Evolutionary conservation across 2,113 vertebrate species (phyloP).

Genomic region (Mesocricetus auratus): DNA sequence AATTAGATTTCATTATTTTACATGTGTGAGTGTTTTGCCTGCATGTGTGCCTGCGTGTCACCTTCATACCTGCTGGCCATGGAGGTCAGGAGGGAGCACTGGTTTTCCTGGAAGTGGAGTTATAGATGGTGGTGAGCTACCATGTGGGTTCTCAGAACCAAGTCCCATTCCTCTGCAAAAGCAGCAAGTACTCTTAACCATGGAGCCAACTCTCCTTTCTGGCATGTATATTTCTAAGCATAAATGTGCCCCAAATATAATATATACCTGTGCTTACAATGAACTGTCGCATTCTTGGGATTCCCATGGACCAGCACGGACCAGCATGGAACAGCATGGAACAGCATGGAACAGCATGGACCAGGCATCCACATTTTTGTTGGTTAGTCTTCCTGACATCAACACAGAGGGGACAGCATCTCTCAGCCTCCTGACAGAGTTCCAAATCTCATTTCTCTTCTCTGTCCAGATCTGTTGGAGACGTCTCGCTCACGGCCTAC

Average conservation of each 20-base stretch:
- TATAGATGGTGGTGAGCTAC: neutral
- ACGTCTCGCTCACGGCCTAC: neutral
- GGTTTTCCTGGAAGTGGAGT: too few relatives aligned
- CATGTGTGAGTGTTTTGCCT: neutral
- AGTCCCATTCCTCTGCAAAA: neutral
- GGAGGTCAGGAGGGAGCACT: neutral
- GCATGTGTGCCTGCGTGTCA: too few relatives aligned
- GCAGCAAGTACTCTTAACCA: neutral
- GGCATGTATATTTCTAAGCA: neutral
- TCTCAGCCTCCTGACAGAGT: rapidly evolving
- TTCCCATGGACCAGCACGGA: neutral
- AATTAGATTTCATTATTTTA: neutral
- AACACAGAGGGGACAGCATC: too few relatives aligned
- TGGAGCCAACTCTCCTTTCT: neutral
- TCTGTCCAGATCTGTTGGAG: neutral
- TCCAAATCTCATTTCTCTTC: neutral
- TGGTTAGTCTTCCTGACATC: neutral
- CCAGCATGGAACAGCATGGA: neutral
- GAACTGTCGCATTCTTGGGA: neutral
- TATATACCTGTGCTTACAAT: neutral
- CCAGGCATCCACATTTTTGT: rapidly evolving
- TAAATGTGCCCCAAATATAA: neutral
- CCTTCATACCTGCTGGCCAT: neutral
- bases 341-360: neutral
- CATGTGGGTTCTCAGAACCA: neutral